Evolutionary conservation across 92 coral and sea anemone genomes (phyloP), one percentile per base, ranked within the genome.

Genomic region (Ricordea florida): DNA sequence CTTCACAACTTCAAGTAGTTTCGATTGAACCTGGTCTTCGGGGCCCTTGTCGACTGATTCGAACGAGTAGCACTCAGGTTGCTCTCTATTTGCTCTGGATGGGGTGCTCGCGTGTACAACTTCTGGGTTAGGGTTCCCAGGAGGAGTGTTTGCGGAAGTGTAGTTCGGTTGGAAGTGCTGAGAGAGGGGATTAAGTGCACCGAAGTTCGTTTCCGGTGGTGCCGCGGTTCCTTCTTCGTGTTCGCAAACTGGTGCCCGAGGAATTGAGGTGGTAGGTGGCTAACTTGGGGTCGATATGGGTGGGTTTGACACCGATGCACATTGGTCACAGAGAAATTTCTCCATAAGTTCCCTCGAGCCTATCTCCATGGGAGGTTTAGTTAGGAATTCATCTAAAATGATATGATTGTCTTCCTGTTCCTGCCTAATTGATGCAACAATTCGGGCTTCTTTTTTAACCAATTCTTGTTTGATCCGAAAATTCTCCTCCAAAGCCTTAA

Each of bases 371-470:
- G n/a, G n/a, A n/a, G n/a, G n/a, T n/a, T n/a, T n/a, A n/a, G n/a
- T n/a, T n/a, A n/a, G n/a, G n/a, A n/a, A n/a, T n/a, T n/a, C n/a
- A n/a, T n/a, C n/a, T n/a, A n/a, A n/a, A n/a, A n/a, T n/a, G n/a
- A n/a, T n/a, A n/a, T n/a, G n/a, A n/a, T n/a, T n/a, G n/a, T n/a
- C n/a, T n/a, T n/a, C n/a, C n/a, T n/a, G n/a, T n/a, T 50, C 15
- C 25, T 50, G 58, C 10, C 28, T 7, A 13, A 50, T 13, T 27
- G 62, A 62, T 10, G 66, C 65, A 40, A 34, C 57, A 13, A 64
- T 47, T 6, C 68, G 53, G 2, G 83, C 75, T 76, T 76, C 83
- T 43, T 28, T 49, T 33, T 76, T 42, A 48, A 74, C 83, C 31
- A 76, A 37, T 64, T 76, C 64, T 50, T 64, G 52, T 42, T 48